Evolutionary conservation across 2,797 vertebrate genomes (phyloP), one percentile per base, ranked within the genome.

Genomic region (Thalassophryne amazonica): DNA sequence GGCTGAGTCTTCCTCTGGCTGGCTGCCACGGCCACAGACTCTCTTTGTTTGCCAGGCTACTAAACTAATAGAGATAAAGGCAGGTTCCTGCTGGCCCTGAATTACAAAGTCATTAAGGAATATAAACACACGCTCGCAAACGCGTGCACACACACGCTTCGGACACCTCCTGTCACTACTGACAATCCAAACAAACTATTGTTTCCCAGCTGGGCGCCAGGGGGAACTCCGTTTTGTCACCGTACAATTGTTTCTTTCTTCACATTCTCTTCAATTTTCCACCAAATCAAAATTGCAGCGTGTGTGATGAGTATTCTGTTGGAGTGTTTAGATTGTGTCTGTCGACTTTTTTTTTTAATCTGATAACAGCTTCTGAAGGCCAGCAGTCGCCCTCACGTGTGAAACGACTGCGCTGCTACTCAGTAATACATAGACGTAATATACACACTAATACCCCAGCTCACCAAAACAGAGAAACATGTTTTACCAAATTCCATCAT

Each of bases 31-130:
- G 69, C 78, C 88, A 87, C 86, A 91, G 87, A 80, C 81, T 92
- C 78, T 80, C 87, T 91, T 91, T 91, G 87, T 93, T 93, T 92
- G 90, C 89, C 80, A 83, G 79, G 81, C 69, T 89, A 86, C 84
- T 90, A 88, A 90, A 89, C 91, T 90, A 86, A 88, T 89, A 91
- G 91, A 93, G 91, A 89, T 90, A 88, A 91, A 91, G 89, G 86
- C 88, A 88, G 86, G 89, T 92, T 92, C 90, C 89, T 90, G 90
- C 89, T 91, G 90, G 89, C 90, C 91, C 86, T 83, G 85, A 86
- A 77, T 92, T 89, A 90, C 83, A 86, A 84, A 90, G 86, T 90
- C 90, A 92, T 91, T 92, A 91, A 88, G 89, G 88, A 92, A 89
- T 90, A 86, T 88, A 92, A 93, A 92, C 88, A 90, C 80, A 81